A percentile compares a stretch with the other conserved stretches of the same genome.
Conservation (phyloP, 2,113 vertebrate genomes). For the Sinocyclocheilus grahami region DNA sequence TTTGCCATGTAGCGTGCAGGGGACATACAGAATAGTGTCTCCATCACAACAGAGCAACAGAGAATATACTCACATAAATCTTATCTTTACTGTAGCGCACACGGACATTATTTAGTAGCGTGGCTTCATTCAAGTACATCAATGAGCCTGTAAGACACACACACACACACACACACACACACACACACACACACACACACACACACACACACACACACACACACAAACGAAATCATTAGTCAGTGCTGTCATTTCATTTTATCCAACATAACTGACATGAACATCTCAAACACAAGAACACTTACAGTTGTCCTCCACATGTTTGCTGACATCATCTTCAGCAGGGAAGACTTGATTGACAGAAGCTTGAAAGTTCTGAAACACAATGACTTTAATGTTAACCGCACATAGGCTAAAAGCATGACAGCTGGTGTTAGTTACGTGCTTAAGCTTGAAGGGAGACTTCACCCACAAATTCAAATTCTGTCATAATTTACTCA, state of each 20-base stretch:
- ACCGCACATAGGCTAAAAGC: neutral
- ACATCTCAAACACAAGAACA: slow-evolving; percentile 45
- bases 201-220: too few species aligned
- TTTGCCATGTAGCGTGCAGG: neutral
- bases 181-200: too few species aligned
- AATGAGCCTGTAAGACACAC: slow-evolving; percentile 82
- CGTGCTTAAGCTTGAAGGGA: neutral
- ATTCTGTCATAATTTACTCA: neutral
- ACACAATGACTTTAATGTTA: neutral
- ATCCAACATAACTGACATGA: neutral
- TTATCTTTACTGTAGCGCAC: slow-evolving; percentile 96
- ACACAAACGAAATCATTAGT: neutral
- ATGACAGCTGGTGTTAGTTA: neutral
- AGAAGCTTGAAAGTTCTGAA: slow-evolving; percentile 86
- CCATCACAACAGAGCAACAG: neutral
- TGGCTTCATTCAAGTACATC: slow-evolving; percentile 99
- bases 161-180: neutral
- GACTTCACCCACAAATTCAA: too few species aligned
- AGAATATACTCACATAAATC: slow-evolving; percentile 89
- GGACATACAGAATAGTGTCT: neutral
- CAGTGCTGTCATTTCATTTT: neutral
- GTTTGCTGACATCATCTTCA: slow-evolving; percentile 92
- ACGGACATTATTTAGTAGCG: slow-evolving; percentile 93
- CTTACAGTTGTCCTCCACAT: slow-evolving; percentile 98
- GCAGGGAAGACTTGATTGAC: slow-evolving; percentile 96